Evolutionary conservation across 2,888 invertebrate species (phyloP).

Genomic region (Lumbricus terrestris): DNA sequence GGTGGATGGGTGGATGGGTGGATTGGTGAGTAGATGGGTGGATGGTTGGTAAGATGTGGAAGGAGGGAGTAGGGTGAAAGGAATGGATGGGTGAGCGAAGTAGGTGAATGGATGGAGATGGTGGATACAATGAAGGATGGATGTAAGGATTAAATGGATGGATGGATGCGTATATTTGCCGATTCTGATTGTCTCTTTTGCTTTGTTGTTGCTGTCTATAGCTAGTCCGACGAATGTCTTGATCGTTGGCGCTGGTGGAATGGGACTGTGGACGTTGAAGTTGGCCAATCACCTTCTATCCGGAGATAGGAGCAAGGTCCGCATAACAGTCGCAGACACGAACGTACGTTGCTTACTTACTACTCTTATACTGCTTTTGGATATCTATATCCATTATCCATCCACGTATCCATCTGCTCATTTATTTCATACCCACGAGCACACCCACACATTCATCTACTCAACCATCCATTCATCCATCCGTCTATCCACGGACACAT

Average conservation of each 20-base stretch:
- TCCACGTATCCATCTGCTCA: not conserved
- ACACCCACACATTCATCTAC: not conserved
- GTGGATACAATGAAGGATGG: too few species aligned
- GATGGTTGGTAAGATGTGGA: too few species aligned
- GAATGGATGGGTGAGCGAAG: too few species aligned
- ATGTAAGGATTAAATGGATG: not conserved
- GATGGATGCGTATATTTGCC: not conserved
- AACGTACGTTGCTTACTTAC: slow-evolving; percentile 60
- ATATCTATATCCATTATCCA: too few species aligned
- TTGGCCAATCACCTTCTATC: slow-evolving; percentile 82
- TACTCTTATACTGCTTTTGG: not conserved
- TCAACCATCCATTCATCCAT: not conserved
- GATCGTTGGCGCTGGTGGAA: slow-evolving; percentile 89
- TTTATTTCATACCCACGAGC: not conserved
- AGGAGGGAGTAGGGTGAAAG: too few species aligned
- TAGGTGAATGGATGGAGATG: too few species aligned
- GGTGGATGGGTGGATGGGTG: too few species aligned
- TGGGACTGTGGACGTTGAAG: slow-evolving; percentile 88
- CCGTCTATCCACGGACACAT: not conserved
- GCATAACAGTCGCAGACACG: slow-evolving; percentile 81
- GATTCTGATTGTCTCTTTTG: too few species aligned
- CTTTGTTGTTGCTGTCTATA: too few species aligned
- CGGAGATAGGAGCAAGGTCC: slow-evolving; percentile 61
- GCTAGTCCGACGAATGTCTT: slow-evolving; percentile 63
- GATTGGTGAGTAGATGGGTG: not conserved